Conservation (phyloP, 2,888 invertebrate species). For the Brachynemurus nebulosus region DNA sequence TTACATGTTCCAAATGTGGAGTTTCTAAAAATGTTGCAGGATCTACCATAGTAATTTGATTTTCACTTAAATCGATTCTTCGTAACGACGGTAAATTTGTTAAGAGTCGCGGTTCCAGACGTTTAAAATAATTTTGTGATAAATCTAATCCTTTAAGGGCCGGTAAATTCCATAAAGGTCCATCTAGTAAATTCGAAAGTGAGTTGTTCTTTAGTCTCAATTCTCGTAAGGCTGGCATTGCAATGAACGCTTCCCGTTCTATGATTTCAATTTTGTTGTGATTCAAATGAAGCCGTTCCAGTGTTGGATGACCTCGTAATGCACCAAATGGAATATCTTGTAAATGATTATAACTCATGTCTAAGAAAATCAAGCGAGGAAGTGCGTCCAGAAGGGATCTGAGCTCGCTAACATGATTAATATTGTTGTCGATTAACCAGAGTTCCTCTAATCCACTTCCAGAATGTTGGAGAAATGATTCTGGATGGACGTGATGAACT, state of each 20-base stretch:
- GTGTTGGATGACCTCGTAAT: conserved; percentile 60
- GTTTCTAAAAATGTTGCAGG: conserved; percentile 59
- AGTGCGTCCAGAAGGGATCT: conserved; percentile 61
- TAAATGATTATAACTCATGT: conserved; percentile 64
- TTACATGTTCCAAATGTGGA: conserved; percentile 60
- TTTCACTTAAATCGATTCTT: conserved; percentile 62
- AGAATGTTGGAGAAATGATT: conserved; percentile 63
- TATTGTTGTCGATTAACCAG: conserved; percentile 59
- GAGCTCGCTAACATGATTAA: conserved; percentile 60
- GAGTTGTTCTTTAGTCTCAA: conserved; percentile 74
- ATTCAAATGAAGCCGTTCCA: conserved; percentile 69
- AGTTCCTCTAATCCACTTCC: conserved; percentile 65
- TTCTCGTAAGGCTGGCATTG: conserved; percentile 72
- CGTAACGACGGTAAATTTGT: conserved; percentile 61
- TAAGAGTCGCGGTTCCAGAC: conserved; percentile 55
- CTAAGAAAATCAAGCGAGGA: conserved; percentile 62
- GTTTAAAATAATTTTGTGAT: conserved; percentile 57
- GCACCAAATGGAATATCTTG: conserved; percentile 66
- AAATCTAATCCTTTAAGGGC: conserved; percentile 73
- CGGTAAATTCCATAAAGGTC: conserved; percentile 74
- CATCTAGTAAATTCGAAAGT: conserved; percentile 52
- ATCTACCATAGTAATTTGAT: conserved; percentile 54
- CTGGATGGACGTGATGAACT: conserved; percentile 63
- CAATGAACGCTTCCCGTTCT: conserved; percentile 65
- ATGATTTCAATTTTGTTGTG: conserved; percentile 61